A percentile compares a stretch with the other conserved stretches of the same genome.
Evolutionary conservation across 1,140 invertebrate species (phyloP).

Genomic region (Muscidifurax raptorellus): DNA sequence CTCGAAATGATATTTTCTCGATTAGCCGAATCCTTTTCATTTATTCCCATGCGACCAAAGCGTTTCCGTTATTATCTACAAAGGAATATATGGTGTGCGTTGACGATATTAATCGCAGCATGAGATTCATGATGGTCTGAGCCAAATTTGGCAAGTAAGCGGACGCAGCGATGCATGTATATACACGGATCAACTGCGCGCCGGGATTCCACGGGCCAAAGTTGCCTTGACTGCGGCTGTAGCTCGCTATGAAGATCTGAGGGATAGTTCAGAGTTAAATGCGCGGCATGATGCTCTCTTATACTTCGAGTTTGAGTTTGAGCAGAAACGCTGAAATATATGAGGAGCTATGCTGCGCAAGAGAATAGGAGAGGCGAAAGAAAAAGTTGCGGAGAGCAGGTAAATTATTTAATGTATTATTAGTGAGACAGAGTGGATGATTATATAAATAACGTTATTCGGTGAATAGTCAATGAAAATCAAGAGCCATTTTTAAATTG

Average conservation of each 20-base stretch:
- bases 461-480: too few species aligned
- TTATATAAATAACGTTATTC: too few species aligned
- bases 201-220: slow-evolving; percentile 54
- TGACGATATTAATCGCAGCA: too few species aligned
- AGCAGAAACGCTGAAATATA: not conserved
- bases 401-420: too few species aligned
- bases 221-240: slow-evolving; percentile 56
- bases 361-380: not conserved
- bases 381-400: not conserved
- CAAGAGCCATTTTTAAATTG: too few species aligned
- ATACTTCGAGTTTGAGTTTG: not conserved
- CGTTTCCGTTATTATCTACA: not conserved
- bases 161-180: slow-evolving; percentile 55
- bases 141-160: not conserved
- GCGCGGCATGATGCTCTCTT: not conserved
- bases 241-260: slow-evolving; percentile 67
- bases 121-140: too few species aligned
- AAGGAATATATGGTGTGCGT: too few species aligned
- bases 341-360: not conserved
- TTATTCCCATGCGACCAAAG: not conserved
- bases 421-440: too few species aligned
- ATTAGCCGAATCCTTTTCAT: not conserved
- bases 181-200: slow-evolving; percentile 54
- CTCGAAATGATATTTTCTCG: not conserved
- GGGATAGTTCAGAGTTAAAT: slow-evolving; percentile 70